Percentiles rank a stretch among this genome's conserved stretches.
phyloP scores from a whole-genome alignment of 2,797 vertebrate genomes.

The Eurystomus glaucurus region DNA sequence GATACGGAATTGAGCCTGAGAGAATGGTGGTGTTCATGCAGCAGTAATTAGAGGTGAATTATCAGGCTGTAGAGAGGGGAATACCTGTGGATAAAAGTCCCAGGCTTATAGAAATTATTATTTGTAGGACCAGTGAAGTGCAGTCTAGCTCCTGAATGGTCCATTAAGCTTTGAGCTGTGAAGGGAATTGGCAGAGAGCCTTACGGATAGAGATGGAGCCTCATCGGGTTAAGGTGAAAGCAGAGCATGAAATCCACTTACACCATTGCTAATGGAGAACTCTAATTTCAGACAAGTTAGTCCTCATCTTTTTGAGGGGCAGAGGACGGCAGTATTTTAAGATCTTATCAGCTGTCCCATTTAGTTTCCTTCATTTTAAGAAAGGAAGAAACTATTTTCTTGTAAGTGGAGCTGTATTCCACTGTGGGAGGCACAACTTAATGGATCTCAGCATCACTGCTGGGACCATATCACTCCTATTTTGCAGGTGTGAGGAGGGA shows the following conservation, averaged over 20 bases:
- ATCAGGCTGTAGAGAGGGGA: constrained; percentile 23
- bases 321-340: not conserved
- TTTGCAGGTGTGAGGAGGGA: not conserved
- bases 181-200: constrained; percentile 3
- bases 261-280: not conserved
- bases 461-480: not conserved
- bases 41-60: constrained; percentile 57
- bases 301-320: not conserved
- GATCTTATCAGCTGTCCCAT: not conserved
- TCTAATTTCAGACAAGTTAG: not conserved
- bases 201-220: not conserved
- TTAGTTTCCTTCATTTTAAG: not conserved
- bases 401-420: not conserved
- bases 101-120: constrained; percentile 46
- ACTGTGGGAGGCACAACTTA: not conserved
- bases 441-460: not conserved
- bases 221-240: not conserved
- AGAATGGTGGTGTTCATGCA: not conserved
- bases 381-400: not conserved
- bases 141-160: constrained; percentile 9
- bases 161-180: constrained; percentile 51
- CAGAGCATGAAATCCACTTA: constrained; percentile 34
- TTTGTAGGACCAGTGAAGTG: constrained; percentile 34
- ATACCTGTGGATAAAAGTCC: constrained; percentile 19
- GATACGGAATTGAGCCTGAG: not conserved